phyloP scores from a whole-genome alignment of 2,888 invertebrate species.

The Agrotis segetum region DNA sequence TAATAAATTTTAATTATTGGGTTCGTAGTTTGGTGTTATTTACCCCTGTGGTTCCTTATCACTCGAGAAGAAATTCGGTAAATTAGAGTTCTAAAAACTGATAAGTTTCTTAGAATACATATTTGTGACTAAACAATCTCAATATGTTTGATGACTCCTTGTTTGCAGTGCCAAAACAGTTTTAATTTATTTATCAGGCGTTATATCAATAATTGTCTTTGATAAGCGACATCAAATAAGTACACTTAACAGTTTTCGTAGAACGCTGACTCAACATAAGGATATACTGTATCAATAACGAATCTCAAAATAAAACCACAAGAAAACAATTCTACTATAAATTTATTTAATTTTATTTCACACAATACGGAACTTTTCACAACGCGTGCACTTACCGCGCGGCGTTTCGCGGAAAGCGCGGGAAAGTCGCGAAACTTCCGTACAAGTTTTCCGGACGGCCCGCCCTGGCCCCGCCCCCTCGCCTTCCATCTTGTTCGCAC shows the following conservation, averaged over 20 bases:
- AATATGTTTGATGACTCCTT: neutral
- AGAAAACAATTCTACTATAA: neutral
- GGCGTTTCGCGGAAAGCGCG: conserved; percentile 79
- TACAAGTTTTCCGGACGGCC: conserved; percentile 81
- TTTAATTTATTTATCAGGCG: neutral
- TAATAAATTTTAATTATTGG: conserved; percentile 39
- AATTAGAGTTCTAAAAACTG: conserved; percentile 13
- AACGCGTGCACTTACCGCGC: conserved; percentile 42
- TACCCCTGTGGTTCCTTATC: conserved; percentile 32
- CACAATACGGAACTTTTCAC: conserved; percentile 16
- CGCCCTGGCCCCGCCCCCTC: conserved; percentile 75
- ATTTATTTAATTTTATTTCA: conserved; percentile 26
- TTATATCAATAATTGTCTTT: too few species aligned
- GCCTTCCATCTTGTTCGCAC: conserved; percentile 70
- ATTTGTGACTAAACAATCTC: neutral
- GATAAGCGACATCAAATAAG: too few species aligned
- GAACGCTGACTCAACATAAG: too few species aligned
- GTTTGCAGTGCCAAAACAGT: neutral
- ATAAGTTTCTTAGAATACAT: conserved; percentile 9
- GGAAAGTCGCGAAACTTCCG: conserved; percentile 84
- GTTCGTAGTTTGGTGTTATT: conserved; percentile 3
- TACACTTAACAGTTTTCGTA: too few species aligned
- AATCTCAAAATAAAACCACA: conserved; percentile 29
- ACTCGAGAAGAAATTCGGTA: neutral
- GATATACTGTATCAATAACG: neutral